A percentile compares a stretch with the other conserved stretches of the same genome.
Evolutionary conservation across 2,113 vertebrate species (phyloP).

Genomic region (Hipposideros armiger): DNA sequence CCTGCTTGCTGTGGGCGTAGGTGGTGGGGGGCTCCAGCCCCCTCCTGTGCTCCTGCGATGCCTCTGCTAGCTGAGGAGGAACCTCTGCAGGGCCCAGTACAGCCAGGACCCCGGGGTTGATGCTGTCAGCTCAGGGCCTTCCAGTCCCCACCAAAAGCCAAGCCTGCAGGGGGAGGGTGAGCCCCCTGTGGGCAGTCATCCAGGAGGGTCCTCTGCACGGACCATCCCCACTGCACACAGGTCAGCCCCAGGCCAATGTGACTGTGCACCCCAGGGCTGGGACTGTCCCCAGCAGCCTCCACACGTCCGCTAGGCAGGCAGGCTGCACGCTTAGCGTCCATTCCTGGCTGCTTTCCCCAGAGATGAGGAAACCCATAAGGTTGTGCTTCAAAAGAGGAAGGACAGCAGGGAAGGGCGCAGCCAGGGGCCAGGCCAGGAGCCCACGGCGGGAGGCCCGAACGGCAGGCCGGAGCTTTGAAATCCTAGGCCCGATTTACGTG

Average conservation of each 20-base stretch:
- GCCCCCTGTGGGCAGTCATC: neutral
- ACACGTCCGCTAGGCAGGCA: accelerated
- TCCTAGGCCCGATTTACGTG: neutral
- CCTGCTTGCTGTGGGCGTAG: neutral
- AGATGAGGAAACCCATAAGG: neutral
- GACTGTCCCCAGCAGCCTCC: accelerated
- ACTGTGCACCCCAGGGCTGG: accelerated
- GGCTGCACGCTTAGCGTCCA: too few species aligned
- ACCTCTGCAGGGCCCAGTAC: accelerated
- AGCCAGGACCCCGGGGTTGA: neutral
- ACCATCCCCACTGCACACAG: neutral
- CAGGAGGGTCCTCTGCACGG: accelerated
- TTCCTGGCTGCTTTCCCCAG: neutral
- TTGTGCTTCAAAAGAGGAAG: neutral
- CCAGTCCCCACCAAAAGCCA: neutral
- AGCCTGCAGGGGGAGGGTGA: neutral
- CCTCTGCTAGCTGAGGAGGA: neutral
- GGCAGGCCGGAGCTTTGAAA: neutral
- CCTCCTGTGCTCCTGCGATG: neutral
- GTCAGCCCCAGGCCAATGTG: neutral
- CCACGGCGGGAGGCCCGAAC: neutral
- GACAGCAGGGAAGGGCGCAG: neutral
- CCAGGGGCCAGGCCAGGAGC: neutral
- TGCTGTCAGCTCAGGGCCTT: neutral
- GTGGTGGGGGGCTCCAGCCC: accelerated